These are phyloP conservation scores for Remorina albescens DNA, from an alignment of 2,797 vertebrate species.

Conservation along the genomic window DNA sequence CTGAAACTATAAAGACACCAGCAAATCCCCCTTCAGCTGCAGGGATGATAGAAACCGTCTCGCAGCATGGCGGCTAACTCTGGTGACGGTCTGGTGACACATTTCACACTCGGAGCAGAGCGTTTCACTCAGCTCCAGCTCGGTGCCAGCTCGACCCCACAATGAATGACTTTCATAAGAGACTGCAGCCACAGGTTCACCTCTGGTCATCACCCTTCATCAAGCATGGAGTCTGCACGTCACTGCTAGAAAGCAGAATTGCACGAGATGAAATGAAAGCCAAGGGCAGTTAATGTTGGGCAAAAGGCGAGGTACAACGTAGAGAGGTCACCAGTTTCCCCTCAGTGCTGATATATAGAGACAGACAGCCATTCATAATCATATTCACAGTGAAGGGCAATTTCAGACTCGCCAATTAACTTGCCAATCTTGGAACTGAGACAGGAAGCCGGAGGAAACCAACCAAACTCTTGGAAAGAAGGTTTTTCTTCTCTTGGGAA, in stretches of 20 bases:
- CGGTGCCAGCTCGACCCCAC: not conserved
- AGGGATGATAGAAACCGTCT: not conserved
- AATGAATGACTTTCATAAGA: not conserved
- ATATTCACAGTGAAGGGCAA: too few relatives aligned
- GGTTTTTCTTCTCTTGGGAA: too few relatives aligned
- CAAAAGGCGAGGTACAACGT: too few relatives aligned
- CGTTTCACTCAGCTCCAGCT: not conserved
- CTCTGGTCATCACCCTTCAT: not conserved
- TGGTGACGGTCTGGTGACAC: conserved; percentile 7
- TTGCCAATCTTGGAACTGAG: too few relatives aligned
- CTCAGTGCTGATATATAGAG: too few relatives aligned
- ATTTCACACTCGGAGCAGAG: conserved; percentile 6
- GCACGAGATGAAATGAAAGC: not conserved
- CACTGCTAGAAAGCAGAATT: not conserved
- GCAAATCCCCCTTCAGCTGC: not conserved
- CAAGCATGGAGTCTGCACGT: not conserved
- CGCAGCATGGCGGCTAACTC: not conserved
- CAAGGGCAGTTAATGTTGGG: too few relatives aligned
- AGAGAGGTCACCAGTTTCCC: too few relatives aligned
- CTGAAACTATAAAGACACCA: not conserved
- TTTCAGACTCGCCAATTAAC: too few relatives aligned
- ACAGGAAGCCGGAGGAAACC: too few relatives aligned
- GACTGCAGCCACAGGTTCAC: not conserved
- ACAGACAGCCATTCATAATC: too few relatives aligned
- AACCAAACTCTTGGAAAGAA: too few relatives aligned